Percentiles rank a stretch among this genome's conserved stretches.
phyloP scores from a whole-genome alignment of 2,888 invertebrate genomes.

The Patella pellucida region DNA sequence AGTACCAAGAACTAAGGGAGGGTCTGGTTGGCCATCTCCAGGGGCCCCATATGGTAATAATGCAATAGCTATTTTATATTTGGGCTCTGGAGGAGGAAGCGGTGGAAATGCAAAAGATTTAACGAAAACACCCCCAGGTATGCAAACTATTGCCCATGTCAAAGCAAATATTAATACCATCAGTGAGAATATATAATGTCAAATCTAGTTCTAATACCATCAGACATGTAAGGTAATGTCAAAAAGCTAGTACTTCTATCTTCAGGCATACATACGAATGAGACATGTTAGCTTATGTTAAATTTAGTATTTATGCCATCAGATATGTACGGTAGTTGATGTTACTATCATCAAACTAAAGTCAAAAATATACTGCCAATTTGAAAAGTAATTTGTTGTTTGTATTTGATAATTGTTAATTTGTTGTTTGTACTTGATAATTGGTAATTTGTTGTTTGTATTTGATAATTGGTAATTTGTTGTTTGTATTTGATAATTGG shows the following conservation, averaged over 20 bases:
- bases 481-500: neutral
- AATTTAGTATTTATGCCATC: too few relatives aligned
- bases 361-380: too few relatives aligned
- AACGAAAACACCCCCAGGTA: constrained; percentile 44
- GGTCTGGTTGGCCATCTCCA: constrained; percentile 34
- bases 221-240: too few relatives aligned
- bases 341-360: too few relatives aligned
- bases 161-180: neutral
- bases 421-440: neutral
- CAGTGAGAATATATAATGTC: neutral
- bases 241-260: too few relatives aligned
- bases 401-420: neutral
- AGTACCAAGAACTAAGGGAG: constrained; percentile 27
- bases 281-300: too few relatives aligned
- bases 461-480: neutral
- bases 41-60: constrained; percentile 43
- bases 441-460: neutral
- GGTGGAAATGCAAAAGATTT: constrained; percentile 52
- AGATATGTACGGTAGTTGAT: too few relatives aligned
- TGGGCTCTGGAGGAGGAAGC: constrained; percentile 58
- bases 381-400: neutral
- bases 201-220: too few relatives aligned
- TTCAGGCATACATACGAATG: too few relatives aligned
- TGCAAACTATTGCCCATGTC: neutral
- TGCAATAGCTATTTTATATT: constrained; percentile 38